A percentile compares a stretch with the other conserved stretches of the same genome.
Evolutionary conservation across 2,113 vertebrate genomes (phyloP).

Genomic region (Pelecanoides urinatrix): DNA sequence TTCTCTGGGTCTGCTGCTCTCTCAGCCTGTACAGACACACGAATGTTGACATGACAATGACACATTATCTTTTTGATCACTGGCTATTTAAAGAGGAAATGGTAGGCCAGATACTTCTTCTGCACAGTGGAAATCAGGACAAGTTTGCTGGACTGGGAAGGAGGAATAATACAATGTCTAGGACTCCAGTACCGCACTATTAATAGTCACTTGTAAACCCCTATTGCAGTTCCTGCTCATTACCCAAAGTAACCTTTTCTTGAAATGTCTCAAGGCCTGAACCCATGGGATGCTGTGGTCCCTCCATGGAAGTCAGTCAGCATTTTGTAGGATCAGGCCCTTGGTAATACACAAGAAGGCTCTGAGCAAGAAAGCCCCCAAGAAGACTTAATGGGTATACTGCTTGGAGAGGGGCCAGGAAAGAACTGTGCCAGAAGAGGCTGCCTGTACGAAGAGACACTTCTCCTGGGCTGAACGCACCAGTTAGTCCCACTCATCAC

Average conservation of each 20-base stretch:
- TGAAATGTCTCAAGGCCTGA: background rate
- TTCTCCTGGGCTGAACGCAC: background rate
- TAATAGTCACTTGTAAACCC: background rate
- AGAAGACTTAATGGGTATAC: background rate
- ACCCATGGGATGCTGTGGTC: background rate
- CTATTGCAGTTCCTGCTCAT: background rate
- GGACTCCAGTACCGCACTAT: fast-evolving
- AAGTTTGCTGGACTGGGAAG: background rate
- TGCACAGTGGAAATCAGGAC: background rate
- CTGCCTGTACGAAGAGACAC: background rate
- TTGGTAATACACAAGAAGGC: background rate
- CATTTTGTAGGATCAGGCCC: background rate
- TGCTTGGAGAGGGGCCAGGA: background rate
- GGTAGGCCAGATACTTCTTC: background rate
- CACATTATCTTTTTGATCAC: background rate
- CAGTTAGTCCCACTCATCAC: background rate
- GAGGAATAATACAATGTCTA: background rate
- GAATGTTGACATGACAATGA: background rate
- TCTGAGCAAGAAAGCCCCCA: background rate
- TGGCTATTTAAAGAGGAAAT: background rate
- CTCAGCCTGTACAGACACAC: background rate
- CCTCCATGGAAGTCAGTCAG: background rate
- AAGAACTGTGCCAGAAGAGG: background rate
- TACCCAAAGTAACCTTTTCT: background rate
- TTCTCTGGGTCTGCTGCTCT: background rate